Conservation (phyloP, 2,797 vertebrate species). For the Cercopithecus mitis region DNA sequence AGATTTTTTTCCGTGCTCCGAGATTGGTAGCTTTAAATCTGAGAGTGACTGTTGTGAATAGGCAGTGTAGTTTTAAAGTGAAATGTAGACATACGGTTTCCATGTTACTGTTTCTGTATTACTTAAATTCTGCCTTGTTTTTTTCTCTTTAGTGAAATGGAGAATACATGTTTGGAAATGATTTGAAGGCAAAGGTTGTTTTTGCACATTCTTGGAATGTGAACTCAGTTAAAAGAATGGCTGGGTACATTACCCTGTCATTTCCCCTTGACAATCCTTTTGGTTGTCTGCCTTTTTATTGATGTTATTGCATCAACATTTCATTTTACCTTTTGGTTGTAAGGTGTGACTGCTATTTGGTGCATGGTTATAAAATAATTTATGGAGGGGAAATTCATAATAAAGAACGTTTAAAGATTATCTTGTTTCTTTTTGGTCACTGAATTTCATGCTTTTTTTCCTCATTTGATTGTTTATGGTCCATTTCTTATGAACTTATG, state of each 20-base stretch:
- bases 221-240: not conserved
- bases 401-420: not conserved
- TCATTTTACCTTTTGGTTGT: not conserved
- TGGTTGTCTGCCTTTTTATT: not conserved
- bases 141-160: not conserved
- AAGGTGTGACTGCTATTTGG: not conserved
- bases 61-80: not conserved
- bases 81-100: not conserved
- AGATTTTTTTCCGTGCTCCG: not conserved
- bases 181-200: not conserved
- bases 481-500: not conserved
- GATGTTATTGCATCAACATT: not conserved
- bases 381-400: not conserved
- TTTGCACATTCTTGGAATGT: not conserved
- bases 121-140: not conserved
- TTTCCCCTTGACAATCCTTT: not conserved
- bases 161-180: not conserved
- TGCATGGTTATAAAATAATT: not conserved
- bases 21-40: not conserved
- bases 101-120: not conserved
- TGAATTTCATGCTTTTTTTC: not conserved
- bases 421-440: not conserved
- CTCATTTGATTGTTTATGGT: not conserved
- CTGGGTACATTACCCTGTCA: not conserved
- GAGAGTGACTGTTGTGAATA: not conserved